Conservation (phyloP, 2,888 invertebrate genomes). For the Pollenia griseotomentosa region DNA sequence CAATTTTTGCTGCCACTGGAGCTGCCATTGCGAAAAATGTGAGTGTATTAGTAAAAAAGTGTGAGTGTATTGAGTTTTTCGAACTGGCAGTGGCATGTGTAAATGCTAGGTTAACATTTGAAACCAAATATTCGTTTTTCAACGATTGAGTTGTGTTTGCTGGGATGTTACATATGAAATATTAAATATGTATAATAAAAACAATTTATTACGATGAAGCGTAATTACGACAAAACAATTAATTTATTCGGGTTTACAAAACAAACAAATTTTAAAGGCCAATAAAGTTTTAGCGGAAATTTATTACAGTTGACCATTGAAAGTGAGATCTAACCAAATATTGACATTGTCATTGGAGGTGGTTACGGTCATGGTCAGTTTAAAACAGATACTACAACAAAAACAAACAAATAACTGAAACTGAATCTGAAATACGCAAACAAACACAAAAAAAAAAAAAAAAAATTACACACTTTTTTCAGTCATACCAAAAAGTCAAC, state of each 20-base stretch:
- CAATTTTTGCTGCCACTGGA: too few species aligned
- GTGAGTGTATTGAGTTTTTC: too few species aligned
- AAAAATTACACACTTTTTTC: not conserved
- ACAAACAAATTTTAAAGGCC: slow-evolving; percentile 57
- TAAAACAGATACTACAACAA: slow-evolving; percentile 22
- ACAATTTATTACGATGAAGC: not conserved
- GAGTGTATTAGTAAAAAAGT: too few species aligned
- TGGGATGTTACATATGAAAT: too few species aligned
- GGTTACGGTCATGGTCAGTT: slow-evolving; percentile 64
- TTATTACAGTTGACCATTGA: slow-evolving; percentile 54
- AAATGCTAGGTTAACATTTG: too few species aligned
- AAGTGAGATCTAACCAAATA: slow-evolving; percentile 61
- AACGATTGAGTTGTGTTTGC: too few species aligned
- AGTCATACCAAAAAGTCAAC: slow-evolving; percentile 18
- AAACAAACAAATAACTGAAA: slow-evolving; percentile 34
- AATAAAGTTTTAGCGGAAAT: slow-evolving; percentile 52
- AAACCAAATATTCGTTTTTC: too few species aligned
- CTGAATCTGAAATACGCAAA: not conserved
- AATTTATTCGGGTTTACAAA: slow-evolving; percentile 48
- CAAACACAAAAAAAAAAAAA: not conserved
- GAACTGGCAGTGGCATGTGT: too few species aligned
- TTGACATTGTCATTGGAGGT: slow-evolving; percentile 59
- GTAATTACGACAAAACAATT: not conserved
- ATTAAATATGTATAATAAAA: too few species aligned
- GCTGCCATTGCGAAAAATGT: too few species aligned